These are phyloP conservation scores for Buathra laborator DNA, from an alignment of 2,888 invertebrate genomes.

Conservation along the genomic window DNA sequence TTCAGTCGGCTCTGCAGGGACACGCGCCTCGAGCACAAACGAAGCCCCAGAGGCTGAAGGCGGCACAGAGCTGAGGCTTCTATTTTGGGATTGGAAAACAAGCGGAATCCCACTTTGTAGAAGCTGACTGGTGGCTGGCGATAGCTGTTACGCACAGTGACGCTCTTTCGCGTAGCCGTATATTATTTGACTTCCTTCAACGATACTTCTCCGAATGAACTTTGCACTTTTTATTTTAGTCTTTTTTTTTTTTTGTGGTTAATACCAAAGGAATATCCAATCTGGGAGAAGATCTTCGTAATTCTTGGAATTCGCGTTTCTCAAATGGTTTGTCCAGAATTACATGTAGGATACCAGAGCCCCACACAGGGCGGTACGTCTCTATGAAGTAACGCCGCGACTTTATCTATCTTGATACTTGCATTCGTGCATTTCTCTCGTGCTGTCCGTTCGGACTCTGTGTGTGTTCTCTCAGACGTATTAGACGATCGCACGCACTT, in stretches of 20 bases:
- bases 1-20: conserved; percentile 25
- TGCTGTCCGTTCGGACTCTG: conserved; percentile 30
- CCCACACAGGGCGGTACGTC: conserved; percentile 36
- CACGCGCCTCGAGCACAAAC: conserved; percentile 21
- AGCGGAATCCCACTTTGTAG: conserved; percentile 75
- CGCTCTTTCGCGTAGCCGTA: conserved; percentile 17
- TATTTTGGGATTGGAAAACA: conserved; percentile 82
- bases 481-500: conserved; percentile 30
- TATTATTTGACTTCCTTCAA: conserved; percentile 47
- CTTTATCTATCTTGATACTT: conserved; percentile 74
- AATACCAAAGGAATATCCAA: conserved; percentile 37
- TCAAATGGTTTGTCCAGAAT: conserved; percentile 49
- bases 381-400: conserved; percentile 75
- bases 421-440: conserved; percentile 65
- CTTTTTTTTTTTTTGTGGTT: background rate
- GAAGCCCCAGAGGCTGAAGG: conserved; percentile 8
- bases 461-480: conserved; percentile 20
- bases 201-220: conserved; percentile 1
- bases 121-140: conserved; percentile 48
- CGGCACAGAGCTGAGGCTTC: conserved; percentile 73
- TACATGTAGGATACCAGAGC: conserved; percentile 23
- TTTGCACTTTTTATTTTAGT: background rate
- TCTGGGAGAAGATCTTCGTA: conserved; percentile 71
- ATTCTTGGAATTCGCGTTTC: conserved; percentile 37
- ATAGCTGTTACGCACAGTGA: conserved; percentile 8